Conservation (phyloP, 2,797 vertebrate species). For the Notolabrus celidotus region DNA sequence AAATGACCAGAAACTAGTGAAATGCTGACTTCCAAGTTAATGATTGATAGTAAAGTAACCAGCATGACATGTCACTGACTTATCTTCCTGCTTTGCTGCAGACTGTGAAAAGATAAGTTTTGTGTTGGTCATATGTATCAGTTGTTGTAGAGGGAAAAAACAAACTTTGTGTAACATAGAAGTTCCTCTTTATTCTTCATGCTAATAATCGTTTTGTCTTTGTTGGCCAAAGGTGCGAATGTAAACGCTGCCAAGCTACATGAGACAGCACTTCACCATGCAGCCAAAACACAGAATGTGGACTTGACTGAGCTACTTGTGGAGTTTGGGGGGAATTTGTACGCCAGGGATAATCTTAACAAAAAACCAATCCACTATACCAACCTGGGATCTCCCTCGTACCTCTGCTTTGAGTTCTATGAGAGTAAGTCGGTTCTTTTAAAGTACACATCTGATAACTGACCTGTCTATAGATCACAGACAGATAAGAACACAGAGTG, state of each 20-base stretch:
- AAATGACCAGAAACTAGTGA: neutral
- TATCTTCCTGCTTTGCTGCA: neutral
- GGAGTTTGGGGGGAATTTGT: constrained; percentile 93
- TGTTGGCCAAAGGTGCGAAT: constrained; percentile 87
- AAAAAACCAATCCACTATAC: constrained; percentile 92
- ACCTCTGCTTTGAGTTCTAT: constrained; percentile 89
- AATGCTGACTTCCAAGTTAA: neutral
- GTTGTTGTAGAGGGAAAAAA: neutral
- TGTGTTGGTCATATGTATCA: neutral
- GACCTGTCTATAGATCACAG: neutral
- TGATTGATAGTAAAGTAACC: neutral
- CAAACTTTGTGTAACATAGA: no score
- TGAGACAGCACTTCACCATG: constrained; percentile 94
- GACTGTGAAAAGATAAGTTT: neutral
- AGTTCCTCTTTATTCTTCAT: no score
- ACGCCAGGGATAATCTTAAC: constrained; percentile 90
- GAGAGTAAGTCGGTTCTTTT: constrained; percentile 85
- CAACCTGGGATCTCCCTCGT: constrained; percentile 82
- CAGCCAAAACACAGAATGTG: constrained; percentile 88
- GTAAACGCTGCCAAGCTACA: constrained; percentile 95
- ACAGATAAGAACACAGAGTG: neutral
- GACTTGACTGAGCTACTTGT: constrained; percentile 93
- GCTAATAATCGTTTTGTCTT: constrained; percentile 7
- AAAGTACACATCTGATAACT: constrained; percentile 1
- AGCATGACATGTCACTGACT: neutral